These are phyloP conservation scores for Orchesella flavescens DNA, from an alignment of 2,888 invertebrate genomes.

Conservation along the genomic window DNA sequence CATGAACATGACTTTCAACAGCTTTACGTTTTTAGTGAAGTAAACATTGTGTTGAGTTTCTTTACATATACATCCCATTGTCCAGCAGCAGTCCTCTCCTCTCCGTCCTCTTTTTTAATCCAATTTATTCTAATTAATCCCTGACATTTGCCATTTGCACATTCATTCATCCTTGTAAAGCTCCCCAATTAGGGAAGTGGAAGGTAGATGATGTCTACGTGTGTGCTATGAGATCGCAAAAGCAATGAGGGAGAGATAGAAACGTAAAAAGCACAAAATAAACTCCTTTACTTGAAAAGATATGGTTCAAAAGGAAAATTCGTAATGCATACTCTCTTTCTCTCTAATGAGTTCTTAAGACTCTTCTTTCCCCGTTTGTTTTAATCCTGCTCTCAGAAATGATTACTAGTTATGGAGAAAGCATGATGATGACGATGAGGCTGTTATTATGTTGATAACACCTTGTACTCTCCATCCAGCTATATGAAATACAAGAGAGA, in stretches of 20 bases:
- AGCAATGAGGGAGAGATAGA: background rate
- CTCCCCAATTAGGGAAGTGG: conserved; percentile 49
- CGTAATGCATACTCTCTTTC: conserved; percentile 44
- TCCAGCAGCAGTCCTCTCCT: background rate
- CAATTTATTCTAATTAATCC: conserved; percentile 69
- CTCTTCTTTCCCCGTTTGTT: conserved; percentile 38
- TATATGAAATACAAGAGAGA: too few relatives aligned
- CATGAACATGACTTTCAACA: conserved; percentile 9
- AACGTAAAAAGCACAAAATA: conserved; percentile 10
- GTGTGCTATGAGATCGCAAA: background rate
- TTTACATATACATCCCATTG: background rate
- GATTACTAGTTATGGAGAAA: conserved; percentile 43
- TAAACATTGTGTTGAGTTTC: background rate
- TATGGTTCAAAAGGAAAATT: conserved; percentile 14
- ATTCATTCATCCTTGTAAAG: conserved; percentile 62
- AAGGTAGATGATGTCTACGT: conserved; percentile 34
- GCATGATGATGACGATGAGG: background rate
- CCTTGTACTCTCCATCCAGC: background rate
- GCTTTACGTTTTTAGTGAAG: background rate
- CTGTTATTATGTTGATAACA: background rate
- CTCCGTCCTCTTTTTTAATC: conserved; percentile 60
- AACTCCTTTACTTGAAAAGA: conserved; percentile 6
- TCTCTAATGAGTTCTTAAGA: conserved; percentile 53
- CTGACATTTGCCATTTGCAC: conserved; percentile 65
- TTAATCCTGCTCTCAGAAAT: conserved; percentile 50